Percentiles rank a stretch among this genome's conserved stretches.
Evolutionary conservation across 2,113 vertebrate genomes (phyloP).

Genomic region (Cottus gobio): DNA sequence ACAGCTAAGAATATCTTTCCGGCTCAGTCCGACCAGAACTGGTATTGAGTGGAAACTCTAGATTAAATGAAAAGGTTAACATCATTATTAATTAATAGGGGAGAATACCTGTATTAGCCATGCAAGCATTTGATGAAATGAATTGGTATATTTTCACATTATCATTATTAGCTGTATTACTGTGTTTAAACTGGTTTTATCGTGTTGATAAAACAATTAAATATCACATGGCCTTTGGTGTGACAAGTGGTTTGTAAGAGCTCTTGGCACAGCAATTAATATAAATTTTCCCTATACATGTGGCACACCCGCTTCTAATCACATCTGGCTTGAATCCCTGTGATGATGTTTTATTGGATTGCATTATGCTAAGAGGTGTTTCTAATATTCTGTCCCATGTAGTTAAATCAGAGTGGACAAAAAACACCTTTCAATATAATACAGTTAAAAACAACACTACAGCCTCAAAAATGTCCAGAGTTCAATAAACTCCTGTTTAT

Average conservation of each 20-base stretch:
- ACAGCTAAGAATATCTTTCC: constrained; percentile 36
- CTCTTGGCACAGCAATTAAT: constrained; percentile 12
- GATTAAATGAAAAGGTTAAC: background rate
- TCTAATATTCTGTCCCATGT: constrained; percentile 18
- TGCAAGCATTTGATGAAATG: background rate
- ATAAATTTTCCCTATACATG: constrained; percentile 25
- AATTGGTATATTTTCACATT: background rate
- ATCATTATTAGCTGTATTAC: background rate
- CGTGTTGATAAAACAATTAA: constrained; percentile 2
- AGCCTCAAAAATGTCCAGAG: background rate
- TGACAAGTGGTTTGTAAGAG: constrained; percentile 7
- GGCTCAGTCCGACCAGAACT: constrained; percentile 20
- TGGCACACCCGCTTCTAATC: constrained; percentile 33
- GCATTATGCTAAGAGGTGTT: constrained; percentile 31
- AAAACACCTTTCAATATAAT: background rate
- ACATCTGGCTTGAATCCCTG: constrained; percentile 33
- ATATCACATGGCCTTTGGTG: constrained; percentile 1
- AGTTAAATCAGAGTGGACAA: constrained; percentile 5
- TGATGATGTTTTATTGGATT: constrained; percentile 36
- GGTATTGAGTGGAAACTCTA: constrained; percentile 5
- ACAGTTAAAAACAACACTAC: background rate
- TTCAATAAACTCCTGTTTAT: background rate
- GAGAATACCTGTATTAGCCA: background rate
- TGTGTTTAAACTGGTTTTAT: constrained; percentile 13
- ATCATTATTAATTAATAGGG: background rate